Percentiles rank a stretch among this genome's conserved stretches.
phyloP scores from a whole-genome alignment of 2,113 vertebrate genomes.

The Elephantulus edwardii region DNA sequence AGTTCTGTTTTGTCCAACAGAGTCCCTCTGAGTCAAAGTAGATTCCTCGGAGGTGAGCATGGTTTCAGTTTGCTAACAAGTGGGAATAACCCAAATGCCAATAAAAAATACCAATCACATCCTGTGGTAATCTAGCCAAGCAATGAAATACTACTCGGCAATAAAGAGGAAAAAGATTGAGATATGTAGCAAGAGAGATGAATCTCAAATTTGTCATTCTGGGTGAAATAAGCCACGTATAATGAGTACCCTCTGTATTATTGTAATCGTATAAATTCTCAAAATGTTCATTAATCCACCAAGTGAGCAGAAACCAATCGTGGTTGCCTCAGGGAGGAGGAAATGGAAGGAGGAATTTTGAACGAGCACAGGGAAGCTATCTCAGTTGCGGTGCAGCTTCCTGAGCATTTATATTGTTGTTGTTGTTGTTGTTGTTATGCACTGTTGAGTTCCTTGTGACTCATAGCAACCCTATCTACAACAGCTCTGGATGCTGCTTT shows the following conservation, averaged over 20 bases:
- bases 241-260: not conserved
- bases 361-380: not conserved
- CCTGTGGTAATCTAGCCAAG: not conserved
- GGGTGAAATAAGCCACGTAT: too few relatives aligned
- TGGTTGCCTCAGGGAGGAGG: not conserved
- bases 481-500: too few relatives aligned
- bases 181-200: accelerated
- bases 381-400: not conserved
- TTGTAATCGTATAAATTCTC: not conserved
- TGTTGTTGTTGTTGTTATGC: too few relatives aligned
- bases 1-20: too few relatives aligned
- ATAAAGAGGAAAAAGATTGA: not conserved
- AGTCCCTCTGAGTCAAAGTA: too few relatives aligned
- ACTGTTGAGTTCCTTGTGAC: too few relatives aligned
- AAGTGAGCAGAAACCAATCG: not conserved
- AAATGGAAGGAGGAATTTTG: not conserved
- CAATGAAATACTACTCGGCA: not conserved
- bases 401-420: too few relatives aligned
- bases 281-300: not conserved
- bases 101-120: too few relatives aligned
- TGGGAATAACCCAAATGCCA: not conserved
- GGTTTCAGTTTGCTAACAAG: not conserved
- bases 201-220: not conserved
- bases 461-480: too few relatives aligned
- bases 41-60: too few relatives aligned